phyloP scores from a whole-genome alignment of 2,113 vertebrate species.

The Oreocharis arfaki region DNA sequence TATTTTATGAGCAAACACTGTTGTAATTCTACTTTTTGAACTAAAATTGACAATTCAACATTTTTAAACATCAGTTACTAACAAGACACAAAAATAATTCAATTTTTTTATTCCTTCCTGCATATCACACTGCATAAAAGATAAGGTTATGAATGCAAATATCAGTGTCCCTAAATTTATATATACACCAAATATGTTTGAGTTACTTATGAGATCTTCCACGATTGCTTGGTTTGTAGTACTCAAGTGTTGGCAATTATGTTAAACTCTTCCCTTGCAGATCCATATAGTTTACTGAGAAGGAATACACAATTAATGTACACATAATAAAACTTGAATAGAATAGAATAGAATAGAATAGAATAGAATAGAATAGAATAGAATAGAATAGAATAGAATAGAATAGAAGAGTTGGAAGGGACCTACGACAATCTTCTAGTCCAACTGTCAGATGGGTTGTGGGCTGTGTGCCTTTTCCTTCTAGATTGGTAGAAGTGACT shows the following conservation, averaged over 20 bases:
- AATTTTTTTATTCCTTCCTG: background rate
- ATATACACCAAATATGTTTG: background rate
- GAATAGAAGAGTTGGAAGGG: background rate
- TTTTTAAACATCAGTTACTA: background rate
- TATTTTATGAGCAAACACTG: background rate
- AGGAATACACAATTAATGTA: background rate
- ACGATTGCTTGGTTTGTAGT: background rate
- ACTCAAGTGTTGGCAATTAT: background rate
- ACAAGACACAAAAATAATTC: background rate
- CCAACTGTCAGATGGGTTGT: rapidly evolving
- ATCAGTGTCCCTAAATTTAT: background rate
- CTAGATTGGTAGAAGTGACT: background rate
- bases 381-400: background rate
- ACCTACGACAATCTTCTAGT: background rate
- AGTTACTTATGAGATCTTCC: background rate
- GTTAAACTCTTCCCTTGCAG: background rate
- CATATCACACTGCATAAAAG: background rate
- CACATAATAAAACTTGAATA: too few relatives aligned
- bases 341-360: background rate
- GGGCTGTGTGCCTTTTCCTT: background rate
- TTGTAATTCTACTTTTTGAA: background rate
- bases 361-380: background rate
- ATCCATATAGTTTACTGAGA: background rate
- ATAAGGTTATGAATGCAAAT: background rate
- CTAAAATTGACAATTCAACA: background rate